A percentile compares a stretch with the other conserved stretches of the same genome.
phyloP scores from a whole-genome alignment of 1,140 invertebrate genomes.

The Melitaea cinxia region DNA sequence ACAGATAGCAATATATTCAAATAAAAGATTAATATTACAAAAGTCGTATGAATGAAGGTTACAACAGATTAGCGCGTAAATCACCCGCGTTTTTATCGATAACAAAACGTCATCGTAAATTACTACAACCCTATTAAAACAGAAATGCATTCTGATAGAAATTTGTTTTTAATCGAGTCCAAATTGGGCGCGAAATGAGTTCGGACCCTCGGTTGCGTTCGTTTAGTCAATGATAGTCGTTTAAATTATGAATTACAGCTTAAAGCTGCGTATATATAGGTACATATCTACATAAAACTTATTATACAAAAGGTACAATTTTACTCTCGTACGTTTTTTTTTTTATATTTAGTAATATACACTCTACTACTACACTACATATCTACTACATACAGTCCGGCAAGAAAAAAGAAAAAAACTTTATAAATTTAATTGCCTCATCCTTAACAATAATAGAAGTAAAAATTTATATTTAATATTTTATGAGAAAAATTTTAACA shows the following conservation, averaged over 20 bases:
- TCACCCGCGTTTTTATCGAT: slow-evolving; percentile 44
- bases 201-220: slow-evolving; percentile 52
- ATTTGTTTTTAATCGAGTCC: slow-evolving; percentile 77
- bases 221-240: slow-evolving; percentile 61
- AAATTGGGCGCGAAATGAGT: slow-evolving; percentile 79
- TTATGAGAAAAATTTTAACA: too few species aligned
- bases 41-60: slow-evolving; percentile 27
- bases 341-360: too few species aligned
- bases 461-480: too few species aligned
- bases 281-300: too few species aligned
- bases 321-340: too few species aligned
- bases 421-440: too few species aligned
- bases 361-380: too few species aligned
- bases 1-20: slow-evolving; percentile 32
- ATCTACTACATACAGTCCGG: too few species aligned
- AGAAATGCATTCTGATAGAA: slow-evolving; percentile 73
- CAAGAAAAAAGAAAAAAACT: too few species aligned
- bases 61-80: slow-evolving; percentile 38
- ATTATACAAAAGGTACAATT: too few species aligned
- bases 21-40: slow-evolving; percentile 35
- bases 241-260: slow-evolving; percentile 66
- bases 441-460: too few species aligned
- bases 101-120: slow-evolving; percentile 48
- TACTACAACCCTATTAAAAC: slow-evolving; percentile 58
- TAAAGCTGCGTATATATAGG: slow-evolving; percentile 41